A percentile compares a stretch with the other conserved stretches of the same genome.
Evolutionary conservation across 2,797 vertebrate genomes (phyloP).

Genomic region (Lepus oiostolus): DNA sequence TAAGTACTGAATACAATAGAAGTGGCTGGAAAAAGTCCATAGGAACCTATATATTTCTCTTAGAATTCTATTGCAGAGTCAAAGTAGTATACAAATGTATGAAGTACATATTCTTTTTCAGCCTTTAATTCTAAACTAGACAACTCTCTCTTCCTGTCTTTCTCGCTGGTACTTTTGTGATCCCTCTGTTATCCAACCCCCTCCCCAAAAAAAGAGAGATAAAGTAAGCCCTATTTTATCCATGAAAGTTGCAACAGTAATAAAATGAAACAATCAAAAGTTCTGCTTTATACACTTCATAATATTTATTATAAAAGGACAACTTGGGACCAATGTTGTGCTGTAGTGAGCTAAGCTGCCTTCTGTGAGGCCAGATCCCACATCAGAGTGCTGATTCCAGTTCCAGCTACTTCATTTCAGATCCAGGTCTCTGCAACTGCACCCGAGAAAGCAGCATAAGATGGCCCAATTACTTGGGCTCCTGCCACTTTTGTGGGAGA

Average conservation of each 20-base stretch:
- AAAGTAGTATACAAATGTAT: constrained; percentile 14
- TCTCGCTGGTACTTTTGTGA: background rate
- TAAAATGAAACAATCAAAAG: background rate
- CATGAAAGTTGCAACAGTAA: background rate
- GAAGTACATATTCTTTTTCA: constrained; percentile 48
- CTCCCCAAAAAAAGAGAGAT: background rate
- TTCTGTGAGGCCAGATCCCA: too few relatives aligned
- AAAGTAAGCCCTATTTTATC: constrained; percentile 17
- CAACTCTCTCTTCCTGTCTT: background rate
- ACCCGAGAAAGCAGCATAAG: too few relatives aligned
- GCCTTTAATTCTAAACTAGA: background rate
- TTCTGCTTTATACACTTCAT: constrained; percentile 7
- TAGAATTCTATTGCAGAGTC: constrained; percentile 29
- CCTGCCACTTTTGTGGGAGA: too few relatives aligned
- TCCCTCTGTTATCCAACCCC: background rate
- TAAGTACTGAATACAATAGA: too few relatives aligned
- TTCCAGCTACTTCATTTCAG: too few relatives aligned
- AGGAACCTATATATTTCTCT: background rate
- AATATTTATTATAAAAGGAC: background rate
- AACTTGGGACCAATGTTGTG: background rate
- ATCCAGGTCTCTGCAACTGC: too few relatives aligned
- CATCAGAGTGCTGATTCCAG: too few relatives aligned
- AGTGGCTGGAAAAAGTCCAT: too few relatives aligned
- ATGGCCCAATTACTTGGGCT: too few relatives aligned
- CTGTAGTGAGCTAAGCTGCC: too few relatives aligned